Evolutionary conservation across 2,888 invertebrate genomes (phyloP).

Genomic region (Trimorus sp.): DNA sequence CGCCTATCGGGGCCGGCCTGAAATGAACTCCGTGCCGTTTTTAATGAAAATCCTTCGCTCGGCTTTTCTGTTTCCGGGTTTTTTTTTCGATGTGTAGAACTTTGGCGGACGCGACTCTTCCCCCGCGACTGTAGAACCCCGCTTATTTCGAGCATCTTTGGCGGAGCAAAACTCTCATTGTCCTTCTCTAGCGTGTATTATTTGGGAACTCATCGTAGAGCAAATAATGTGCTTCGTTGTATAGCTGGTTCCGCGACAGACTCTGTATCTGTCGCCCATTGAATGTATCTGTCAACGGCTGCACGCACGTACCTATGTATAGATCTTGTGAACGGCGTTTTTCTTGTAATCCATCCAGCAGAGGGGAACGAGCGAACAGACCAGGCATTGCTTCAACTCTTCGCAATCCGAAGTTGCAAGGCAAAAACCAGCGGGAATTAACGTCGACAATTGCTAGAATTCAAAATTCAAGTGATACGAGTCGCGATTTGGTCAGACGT

Average conservation of each 20-base stretch:
- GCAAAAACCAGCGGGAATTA: too few relatives aligned
- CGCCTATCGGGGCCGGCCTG: conserved; percentile 30
- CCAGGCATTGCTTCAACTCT: conserved; percentile 34
- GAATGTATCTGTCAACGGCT: conserved; percentile 47
- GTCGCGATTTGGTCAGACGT: too few relatives aligned
- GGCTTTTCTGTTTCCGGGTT: too few relatives aligned
- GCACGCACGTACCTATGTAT: conserved; percentile 55
- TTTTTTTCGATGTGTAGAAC: conserved; percentile 18
- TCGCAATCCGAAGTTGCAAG: conserved; percentile 21
- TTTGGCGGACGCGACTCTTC: conserved; percentile 1
- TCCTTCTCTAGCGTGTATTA: conserved; percentile 19
- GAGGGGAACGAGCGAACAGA: conserved; percentile 28
- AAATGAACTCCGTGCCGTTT: conserved; percentile 32
- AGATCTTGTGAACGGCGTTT: conserved; percentile 47
- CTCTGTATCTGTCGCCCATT: conserved; percentile 21
- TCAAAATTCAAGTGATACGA: too few relatives aligned
- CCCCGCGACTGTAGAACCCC: conserved; percentile 33
- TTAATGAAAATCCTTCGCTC: conserved; percentile 21
- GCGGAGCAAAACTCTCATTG: conserved; percentile 32
- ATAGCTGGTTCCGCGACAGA: conserved; percentile 39
- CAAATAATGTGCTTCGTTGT: conserved; percentile 60
- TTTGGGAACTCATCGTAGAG: conserved; percentile 40
- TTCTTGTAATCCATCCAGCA: conserved; percentile 52
- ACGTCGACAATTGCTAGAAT: too few relatives aligned
- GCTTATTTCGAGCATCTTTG: conserved; percentile 33